phyloP scores from a whole-genome alignment of 2,797 vertebrate species.

The Schizopygopsis malacanthus region DNA sequence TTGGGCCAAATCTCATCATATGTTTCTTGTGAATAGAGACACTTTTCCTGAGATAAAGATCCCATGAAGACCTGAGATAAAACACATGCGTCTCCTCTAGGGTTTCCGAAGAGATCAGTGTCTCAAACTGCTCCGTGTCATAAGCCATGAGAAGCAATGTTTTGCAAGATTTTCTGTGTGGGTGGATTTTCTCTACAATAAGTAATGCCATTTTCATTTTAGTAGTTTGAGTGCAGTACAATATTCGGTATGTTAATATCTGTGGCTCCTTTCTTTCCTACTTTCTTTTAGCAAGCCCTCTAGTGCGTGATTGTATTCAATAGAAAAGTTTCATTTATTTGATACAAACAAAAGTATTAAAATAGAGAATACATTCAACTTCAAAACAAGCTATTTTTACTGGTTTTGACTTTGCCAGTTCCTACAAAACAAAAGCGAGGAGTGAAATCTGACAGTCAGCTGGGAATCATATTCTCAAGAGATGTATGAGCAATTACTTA shows the following conservation, averaged over 20 bases:
- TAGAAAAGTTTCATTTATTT: neutral
- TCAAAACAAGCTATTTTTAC: neutral
- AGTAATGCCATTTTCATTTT: neutral
- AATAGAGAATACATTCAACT: neutral
- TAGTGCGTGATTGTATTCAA: conserved; percentile 6
- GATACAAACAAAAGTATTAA: neutral
- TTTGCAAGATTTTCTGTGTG: neutral
- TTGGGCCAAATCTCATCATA: neutral
- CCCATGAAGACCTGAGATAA: neutral
- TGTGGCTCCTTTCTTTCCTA: neutral
- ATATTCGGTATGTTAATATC: neutral
- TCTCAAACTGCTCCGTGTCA: conserved; percentile 1
- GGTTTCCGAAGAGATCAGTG: neutral
- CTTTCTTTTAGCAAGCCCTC: neutral
- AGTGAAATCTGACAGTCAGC: neutral
- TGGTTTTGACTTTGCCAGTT: neutral
- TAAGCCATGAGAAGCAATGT: neutral
- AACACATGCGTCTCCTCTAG: neutral
- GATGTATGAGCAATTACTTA: neutral
- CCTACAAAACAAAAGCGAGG: neutral
- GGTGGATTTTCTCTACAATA: neutral
- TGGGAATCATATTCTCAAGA: conserved; percentile 2
- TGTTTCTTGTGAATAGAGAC: neutral
- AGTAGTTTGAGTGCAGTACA: neutral
- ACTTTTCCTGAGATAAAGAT: neutral